Base-by-base conservation (phyloP, 2,797 vertebrate species). In the Pipistrellus kuhlii region DNA sequence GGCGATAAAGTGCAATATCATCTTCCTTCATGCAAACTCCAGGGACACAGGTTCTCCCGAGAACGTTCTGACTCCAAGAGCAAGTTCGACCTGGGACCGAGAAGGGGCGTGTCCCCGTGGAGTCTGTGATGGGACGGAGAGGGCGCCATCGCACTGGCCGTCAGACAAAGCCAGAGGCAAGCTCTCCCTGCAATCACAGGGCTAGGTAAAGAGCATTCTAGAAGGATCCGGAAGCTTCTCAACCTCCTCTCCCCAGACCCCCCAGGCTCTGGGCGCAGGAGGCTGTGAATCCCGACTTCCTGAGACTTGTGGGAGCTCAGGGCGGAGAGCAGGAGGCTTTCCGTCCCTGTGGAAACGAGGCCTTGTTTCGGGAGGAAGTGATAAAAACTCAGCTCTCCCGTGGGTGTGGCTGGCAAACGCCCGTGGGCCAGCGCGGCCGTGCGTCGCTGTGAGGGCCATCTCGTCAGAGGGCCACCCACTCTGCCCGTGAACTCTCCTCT, bases 271-370 rank as follows among this genome's bases (percentile, higher is more conserved):
- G 64, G 82, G 85, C 27, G 8, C 3, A 57, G 46, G 41, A n/a
- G n/a, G 73, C 57, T 41, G 82, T 32, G 76, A 46, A 88, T 53
- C 48, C 73, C 59, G 71, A n/a, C 72, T n/a, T 88, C 23, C 85
- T 76, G 82, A 32, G 46, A 27, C 20, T 20, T 87, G 69, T 23
- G n/a, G 85, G 78, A 88, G 35, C 66, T 87, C 64, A 72, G 5
- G 53, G 57, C 17, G 51, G 77, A 94, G 86, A 73, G 85, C 64
- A 84, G 88, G 90, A 44, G 90, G 91, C 66, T 88, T 87, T n/a
- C 32, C 82, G 25, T 38, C 81, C 78, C 41, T 41, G 32, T 20
- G 89, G 30, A 51, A 13, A n/a, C 15, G 62, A 84, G 18, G n/a
- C 44, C 75, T 78, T 64, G 48, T 53, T 64, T 76, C 51, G 41